Conservation (phyloP, 2,113 vertebrate species). For the Pyxicephalus adspersus region DNA sequence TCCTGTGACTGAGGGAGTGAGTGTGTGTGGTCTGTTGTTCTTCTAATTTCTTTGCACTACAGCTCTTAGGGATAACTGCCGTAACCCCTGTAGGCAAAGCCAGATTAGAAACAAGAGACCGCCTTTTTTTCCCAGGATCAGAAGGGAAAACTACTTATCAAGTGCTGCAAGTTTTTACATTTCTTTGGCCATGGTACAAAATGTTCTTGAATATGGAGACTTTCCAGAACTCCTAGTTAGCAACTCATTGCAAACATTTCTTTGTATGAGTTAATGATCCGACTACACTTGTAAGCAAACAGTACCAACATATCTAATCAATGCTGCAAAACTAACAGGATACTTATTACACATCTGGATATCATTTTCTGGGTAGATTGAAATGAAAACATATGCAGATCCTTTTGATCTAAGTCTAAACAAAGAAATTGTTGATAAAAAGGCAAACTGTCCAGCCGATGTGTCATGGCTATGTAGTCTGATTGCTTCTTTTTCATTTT, state of each 20-base stretch:
- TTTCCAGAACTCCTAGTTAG: constrained; percentile 85
- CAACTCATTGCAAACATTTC: constrained; percentile 79
- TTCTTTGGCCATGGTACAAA: constrained; percentile 79
- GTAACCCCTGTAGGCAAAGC: constrained; percentile 73
- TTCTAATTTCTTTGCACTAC: constrained; percentile 78
- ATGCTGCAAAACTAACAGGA: constrained; percentile 80
- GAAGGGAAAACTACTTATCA: constrained; percentile 73
- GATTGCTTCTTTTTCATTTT: constrained; percentile 72
- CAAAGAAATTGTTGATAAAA: constrained; percentile 79
- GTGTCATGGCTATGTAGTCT: constrained; percentile 77
- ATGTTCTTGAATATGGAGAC: constrained; percentile 76
- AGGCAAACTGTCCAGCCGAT: constrained; percentile 71
- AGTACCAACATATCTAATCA: constrained; percentile 85
- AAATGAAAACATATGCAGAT: constrained; percentile 81
- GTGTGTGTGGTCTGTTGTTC: constrained; percentile 76
- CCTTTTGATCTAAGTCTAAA: constrained; percentile 80
- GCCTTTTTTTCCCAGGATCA: constrained; percentile 68
- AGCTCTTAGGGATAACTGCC: constrained; percentile 69
- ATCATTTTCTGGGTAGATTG: constrained; percentile 82
- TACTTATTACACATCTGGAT: constrained; percentile 87
- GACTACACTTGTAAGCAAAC: constrained; percentile 85
- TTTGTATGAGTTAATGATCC: constrained; percentile 85
- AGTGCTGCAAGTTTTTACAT: constrained; percentile 67
- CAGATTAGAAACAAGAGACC: constrained; percentile 70
- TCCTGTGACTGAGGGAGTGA: neutral